Evolutionary conservation across 2,113 vertebrate species (phyloP), one percentile per base, ranked within the genome.

Genomic region (Pomatorhinus ruficollis): DNA sequence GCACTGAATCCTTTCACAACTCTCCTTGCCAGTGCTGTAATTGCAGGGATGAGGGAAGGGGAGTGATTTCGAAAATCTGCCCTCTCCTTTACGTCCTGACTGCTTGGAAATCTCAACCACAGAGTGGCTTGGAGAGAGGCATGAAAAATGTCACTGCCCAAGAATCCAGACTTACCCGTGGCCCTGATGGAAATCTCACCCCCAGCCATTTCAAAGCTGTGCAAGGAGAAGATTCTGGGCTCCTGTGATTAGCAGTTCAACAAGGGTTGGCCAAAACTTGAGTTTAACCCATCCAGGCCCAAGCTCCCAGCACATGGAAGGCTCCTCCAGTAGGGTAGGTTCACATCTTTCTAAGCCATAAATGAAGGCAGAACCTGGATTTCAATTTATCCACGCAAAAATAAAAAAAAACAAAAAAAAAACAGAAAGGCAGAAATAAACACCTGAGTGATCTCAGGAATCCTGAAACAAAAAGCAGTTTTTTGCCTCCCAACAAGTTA

Each of bases 401-500:
- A 68, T 14, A 24, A 44, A 61, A 47, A 45, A 6, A 42, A 59
- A 69, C 39, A 79, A 3, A n/a, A n/a, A n/a, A n/a, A n/a, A n/a
- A n/a, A n/a, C 6, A 72, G 44, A 83, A 64, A 60, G 52, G 42
- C 50, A 77, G 35, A 80, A 66, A 80, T 69, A 96, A 93, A 75
- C 39, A 70, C 15, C 44, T 17, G 71, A 92, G 64, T 68, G 85
- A 77, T 66, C 47, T 15, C 64, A 57, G 85, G 84, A 84, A 39
- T 75, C 69, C 65, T 74, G 86, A 83, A 88, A 60, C 64, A 86
- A 92, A 52, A 75, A 93, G 52, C 78, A 71, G 60, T 80, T 93
- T 96, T 90, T 76, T 83, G 94, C 25, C 64, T 92, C 50, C 54
- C 79, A 78, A 33, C 44, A 78, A 75, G 50, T 88, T 78, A 57